phyloP scores from a whole-genome alignment of 1,140 invertebrate species.

The Cydia amplana region DNA sequence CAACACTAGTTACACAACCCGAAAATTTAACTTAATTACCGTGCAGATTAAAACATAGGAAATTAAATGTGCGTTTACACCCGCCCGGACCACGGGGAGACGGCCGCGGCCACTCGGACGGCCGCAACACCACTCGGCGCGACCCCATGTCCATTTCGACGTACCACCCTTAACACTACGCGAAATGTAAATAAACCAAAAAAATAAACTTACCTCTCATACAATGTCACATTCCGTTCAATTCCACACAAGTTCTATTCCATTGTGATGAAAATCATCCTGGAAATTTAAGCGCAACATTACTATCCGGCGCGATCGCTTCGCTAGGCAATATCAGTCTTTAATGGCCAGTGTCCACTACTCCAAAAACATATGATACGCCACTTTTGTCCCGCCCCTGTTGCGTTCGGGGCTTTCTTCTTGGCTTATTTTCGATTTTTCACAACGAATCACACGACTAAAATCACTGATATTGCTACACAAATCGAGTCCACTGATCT shows the following conservation, averaged over 20 bases:
- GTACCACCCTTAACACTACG: constrained; percentile 52
- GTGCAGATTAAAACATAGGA: constrained; percentile 32
- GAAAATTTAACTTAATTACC: constrained; percentile 35
- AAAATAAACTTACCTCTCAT: constrained; percentile 75
- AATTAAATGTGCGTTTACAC: constrained; percentile 39
- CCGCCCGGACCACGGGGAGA: constrained; percentile 43
- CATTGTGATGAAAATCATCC: constrained; percentile 72
- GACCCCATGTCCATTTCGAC: constrained; percentile 65
- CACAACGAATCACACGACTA: constrained; percentile 62
- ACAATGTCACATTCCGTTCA: constrained; percentile 79
- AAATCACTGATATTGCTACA: constrained; percentile 62
- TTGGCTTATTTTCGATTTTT: constrained; percentile 60
- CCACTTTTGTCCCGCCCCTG: constrained; percentile 67
- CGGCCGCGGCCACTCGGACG: constrained; percentile 55
- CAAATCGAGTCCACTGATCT: constrained; percentile 72
- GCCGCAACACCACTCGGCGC: constrained; percentile 51
- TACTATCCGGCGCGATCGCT: constrained; percentile 72
- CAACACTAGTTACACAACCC: constrained; percentile 68
- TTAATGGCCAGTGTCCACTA: constrained; percentile 73
- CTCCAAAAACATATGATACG: constrained; percentile 78
- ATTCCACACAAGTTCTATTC: constrained; percentile 73
- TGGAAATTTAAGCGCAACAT: constrained; percentile 75
- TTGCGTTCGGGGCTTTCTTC: constrained; percentile 56
- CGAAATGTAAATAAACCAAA: constrained; percentile 75
- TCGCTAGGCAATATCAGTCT: constrained; percentile 74